Conservation (phyloP, 2,113 vertebrate species). For the Anolis carolinensis region DNA sequence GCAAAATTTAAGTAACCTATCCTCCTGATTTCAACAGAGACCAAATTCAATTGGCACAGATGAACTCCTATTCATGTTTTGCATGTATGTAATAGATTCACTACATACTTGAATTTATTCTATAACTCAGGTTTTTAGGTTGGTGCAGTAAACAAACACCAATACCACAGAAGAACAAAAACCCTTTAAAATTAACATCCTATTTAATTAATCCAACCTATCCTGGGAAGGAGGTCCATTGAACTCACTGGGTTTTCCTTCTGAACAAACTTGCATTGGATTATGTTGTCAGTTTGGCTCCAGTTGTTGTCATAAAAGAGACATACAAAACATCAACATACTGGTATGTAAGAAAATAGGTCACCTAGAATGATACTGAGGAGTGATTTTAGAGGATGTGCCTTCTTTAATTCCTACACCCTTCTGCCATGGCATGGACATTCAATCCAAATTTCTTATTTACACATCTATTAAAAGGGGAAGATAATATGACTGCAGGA, state of each 20-base stretch:
- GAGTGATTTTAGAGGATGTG: not conserved
- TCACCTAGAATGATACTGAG: not conserved
- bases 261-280: not conserved
- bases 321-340: no score
- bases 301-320: not conserved
- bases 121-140: no score
- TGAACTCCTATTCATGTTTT: not conserved
- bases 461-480: not conserved
- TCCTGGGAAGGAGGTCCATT: not conserved
- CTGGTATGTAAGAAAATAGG: not conserved
- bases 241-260: not conserved
- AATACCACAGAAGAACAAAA: not conserved
- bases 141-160: not conserved
- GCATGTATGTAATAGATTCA: not conserved
- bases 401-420: not conserved
- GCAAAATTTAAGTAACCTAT: not conserved
- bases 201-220: not conserved
- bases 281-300: not conserved
- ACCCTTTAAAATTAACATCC: not conserved
- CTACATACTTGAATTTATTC: not conserved
- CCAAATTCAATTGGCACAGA: not conserved
- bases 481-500: not conserved
- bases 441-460: not conserved
- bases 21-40: not conserved
- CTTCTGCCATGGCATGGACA: not conserved